Evolutionary conservation across 92 coral and sea anemone species (phyloP).

Genomic region (Epizoanthus rinbou): DNA sequence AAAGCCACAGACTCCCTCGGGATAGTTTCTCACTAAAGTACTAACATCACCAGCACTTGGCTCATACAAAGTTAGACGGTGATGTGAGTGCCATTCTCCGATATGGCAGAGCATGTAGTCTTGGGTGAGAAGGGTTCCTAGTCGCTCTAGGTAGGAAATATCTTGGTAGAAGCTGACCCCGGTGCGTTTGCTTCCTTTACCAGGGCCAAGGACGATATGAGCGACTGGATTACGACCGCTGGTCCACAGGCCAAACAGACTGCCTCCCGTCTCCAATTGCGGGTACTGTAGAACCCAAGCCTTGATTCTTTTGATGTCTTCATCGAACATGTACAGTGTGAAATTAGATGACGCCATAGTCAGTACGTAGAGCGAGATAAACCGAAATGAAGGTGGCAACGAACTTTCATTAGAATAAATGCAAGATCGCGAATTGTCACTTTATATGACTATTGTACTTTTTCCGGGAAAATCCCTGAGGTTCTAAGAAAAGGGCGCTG

Average conservation of each 20-base stretch:
- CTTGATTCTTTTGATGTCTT: constrained; percentile 55
- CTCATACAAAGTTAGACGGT: constrained; percentile 59
- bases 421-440: background rate
- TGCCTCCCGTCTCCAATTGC: constrained; percentile 84
- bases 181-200: constrained; percentile 63
- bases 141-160: constrained; percentile 65
- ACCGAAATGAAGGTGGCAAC: background rate
- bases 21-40: constrained; percentile 73
- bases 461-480: background rate
- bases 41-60: constrained; percentile 83
- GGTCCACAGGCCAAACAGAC: constrained; percentile 83
- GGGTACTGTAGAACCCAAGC: constrained; percentile 71
- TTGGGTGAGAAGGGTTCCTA: constrained; percentile 69
- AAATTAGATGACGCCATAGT: constrained; percentile 27
- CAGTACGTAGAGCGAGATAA: background rate
- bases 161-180: constrained; percentile 78
- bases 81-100: constrained; percentile 98
- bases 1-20: constrained; percentile 71
- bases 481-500: background rate
- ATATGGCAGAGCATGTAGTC: constrained; percentile 83
- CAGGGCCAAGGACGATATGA: constrained; percentile 91
- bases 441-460: background rate
- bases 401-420: background rate
- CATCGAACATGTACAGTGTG: constrained; percentile 55
- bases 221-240: constrained; percentile 11